Percentiles rank a stretch among this genome's conserved stretches.
Conservation (phyloP, 2,797 vertebrate genomes). For the Pipistrellus nathusii region DNA sequence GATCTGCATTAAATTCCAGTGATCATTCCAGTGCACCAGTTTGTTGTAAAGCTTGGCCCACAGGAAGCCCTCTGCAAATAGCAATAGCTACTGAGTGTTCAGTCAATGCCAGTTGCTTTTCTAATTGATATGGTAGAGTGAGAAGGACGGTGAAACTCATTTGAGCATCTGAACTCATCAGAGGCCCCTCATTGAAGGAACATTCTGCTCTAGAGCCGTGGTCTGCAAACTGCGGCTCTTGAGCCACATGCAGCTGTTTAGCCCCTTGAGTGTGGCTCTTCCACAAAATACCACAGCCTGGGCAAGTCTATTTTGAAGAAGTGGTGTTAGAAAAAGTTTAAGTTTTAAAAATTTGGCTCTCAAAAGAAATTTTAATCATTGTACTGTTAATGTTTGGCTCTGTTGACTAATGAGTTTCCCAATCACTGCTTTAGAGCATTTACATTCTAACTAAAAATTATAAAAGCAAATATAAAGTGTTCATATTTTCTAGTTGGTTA, state of each 20-base stretch:
- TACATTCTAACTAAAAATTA: neutral
- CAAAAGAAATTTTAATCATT: too few relatives aligned
- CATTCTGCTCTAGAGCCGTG: neutral
- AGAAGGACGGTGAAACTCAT: neutral
- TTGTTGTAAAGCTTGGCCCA: neutral
- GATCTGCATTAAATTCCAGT: neutral
- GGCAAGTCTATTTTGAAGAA: too few relatives aligned
- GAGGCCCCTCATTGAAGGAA: neutral
- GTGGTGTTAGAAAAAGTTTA: too few relatives aligned
- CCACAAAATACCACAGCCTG: too few relatives aligned
- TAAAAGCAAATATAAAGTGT: neutral
- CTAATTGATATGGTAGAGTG: neutral
- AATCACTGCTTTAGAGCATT: too few relatives aligned
- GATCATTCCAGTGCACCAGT: neutral
- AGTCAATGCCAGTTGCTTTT: neutral
- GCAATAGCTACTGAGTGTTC: neutral
- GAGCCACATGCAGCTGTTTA: too few relatives aligned
- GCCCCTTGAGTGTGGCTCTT: too few relatives aligned
- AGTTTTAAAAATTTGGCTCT: too few relatives aligned
- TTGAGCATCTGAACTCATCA: neutral
- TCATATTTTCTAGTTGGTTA: slow-evolving; percentile 5
- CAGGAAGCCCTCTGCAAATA: neutral
- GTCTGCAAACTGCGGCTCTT: too few relatives aligned
- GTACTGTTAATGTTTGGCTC: too few relatives aligned
- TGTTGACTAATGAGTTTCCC: too few relatives aligned